Percentiles rank a stretch among this genome's conserved stretches.
phyloP scores from a whole-genome alignment of 2,797 vertebrate genomes.

The Xyrichtys novacula region DNA sequence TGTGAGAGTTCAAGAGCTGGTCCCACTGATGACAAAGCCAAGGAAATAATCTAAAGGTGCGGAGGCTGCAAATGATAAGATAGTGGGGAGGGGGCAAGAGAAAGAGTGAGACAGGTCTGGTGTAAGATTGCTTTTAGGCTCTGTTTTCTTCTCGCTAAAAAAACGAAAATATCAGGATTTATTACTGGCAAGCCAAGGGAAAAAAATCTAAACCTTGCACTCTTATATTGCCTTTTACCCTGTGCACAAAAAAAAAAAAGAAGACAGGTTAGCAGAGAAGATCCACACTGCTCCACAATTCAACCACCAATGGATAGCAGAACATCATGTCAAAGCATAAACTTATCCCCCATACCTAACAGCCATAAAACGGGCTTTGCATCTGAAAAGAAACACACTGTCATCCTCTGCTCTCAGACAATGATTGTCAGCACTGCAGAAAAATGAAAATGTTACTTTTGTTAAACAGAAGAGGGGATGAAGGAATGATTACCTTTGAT shows the following conservation, averaged over 20 bases:
- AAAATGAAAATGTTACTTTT: background rate
- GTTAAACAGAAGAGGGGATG: background rate
- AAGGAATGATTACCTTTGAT: background rate
- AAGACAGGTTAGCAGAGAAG: slow-evolving; percentile 32
- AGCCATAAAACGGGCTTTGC: slow-evolving; percentile 1
- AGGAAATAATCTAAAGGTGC: slow-evolving; percentile 63
- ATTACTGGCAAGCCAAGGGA: slow-evolving; percentile 17
- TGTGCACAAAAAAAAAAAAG: slow-evolving; percentile 31
- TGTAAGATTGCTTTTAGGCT: slow-evolving; percentile 46
- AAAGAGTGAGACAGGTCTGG: slow-evolving; percentile 21
- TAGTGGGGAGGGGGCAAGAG: slow-evolving; percentile 6
- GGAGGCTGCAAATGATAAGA: slow-evolving; percentile 62
- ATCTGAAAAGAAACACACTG: background rate
- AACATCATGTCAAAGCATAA: slow-evolving; percentile 8
- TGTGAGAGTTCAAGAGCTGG: slow-evolving; percentile 29
- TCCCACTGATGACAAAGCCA: slow-evolving; percentile 47
- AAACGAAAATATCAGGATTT: slow-evolving; percentile 52
- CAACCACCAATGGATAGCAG: slow-evolving; percentile 6
- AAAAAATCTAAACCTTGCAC: slow-evolving; percentile 38
- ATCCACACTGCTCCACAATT: slow-evolving; percentile 24
- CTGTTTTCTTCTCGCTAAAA: slow-evolving; percentile 33
- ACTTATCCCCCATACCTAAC: background rate
- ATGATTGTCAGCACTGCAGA: background rate
- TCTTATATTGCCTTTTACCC: slow-evolving; percentile 43
- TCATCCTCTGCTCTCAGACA: background rate